These are phyloP conservation scores for Norana najaformis DNA, from an alignment of 2,888 invertebrate genomes.

Conservation along the genomic window DNA sequence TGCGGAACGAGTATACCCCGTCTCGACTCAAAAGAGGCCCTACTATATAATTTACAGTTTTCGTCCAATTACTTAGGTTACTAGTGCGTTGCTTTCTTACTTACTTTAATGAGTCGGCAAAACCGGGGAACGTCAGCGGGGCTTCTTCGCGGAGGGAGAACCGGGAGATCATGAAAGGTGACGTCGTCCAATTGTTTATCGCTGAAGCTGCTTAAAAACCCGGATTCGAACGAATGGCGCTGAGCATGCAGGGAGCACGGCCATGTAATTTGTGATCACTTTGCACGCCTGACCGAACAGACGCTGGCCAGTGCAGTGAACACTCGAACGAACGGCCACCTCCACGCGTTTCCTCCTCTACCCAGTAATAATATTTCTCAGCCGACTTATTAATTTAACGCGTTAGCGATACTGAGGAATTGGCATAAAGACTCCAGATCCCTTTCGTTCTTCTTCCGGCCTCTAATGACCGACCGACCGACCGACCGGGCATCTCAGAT, in stretches of 20 bases:
- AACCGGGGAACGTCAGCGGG: background rate
- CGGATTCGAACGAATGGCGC: no score
- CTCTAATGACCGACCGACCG: constrained; percentile 9
- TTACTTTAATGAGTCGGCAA: background rate
- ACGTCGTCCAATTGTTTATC: background rate
- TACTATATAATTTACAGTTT: no score
- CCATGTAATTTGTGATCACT: background rate
- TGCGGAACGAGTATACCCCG: no score
- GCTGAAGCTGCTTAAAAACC: background rate
- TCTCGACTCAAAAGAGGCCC: no score
- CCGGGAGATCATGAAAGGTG: background rate
- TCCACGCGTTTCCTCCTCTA: background rate
- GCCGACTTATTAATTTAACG: constrained; percentile 15
- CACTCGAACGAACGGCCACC: background rate
- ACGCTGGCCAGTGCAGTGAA: background rate
- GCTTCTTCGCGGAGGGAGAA: background rate
- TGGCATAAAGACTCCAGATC: constrained; percentile 13
- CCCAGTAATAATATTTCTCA: constrained; percentile 18
- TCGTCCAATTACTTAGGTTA: background rate
- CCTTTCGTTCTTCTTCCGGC: constrained; percentile 16
- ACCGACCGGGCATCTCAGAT: background rate
- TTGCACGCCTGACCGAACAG: background rate
- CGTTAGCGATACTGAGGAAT: background rate
- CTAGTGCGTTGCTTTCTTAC: background rate
- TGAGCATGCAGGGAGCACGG: background rate